phyloP scores from a whole-genome alignment of 2,888 invertebrate species.

The Stenodema calcarata region DNA sequence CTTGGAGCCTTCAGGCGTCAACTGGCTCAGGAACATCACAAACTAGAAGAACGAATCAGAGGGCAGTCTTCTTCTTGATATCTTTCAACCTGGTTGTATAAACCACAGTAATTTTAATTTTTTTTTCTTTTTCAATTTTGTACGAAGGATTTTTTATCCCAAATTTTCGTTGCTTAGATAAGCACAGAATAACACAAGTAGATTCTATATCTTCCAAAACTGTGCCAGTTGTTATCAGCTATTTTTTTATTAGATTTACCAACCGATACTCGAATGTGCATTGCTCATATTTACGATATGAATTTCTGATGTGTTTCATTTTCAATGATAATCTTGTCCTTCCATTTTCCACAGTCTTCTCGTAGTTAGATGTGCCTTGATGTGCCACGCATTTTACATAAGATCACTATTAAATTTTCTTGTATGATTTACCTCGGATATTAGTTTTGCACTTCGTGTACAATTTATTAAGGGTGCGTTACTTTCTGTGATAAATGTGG shows the following conservation, averaged over 20 bases:
- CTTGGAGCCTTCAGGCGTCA: constrained; percentile 57
- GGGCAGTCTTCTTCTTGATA: constrained; percentile 34
- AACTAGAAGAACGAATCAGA: constrained; percentile 53
- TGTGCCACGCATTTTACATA: too few species aligned
- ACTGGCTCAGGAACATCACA: constrained; percentile 56
- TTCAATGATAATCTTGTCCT: not conserved
- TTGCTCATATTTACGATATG: not conserved
- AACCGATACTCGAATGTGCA: not conserved
- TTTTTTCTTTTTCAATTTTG: too few species aligned
- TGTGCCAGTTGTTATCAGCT: not conserved
- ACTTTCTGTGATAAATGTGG: not conserved
- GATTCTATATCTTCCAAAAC: not conserved
- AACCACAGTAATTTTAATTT: not conserved
- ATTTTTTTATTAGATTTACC: not conserved
- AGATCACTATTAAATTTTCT: too few species aligned
- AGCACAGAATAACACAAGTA: too few species aligned
- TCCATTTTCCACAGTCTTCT: not conserved
- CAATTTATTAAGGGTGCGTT: too few species aligned
- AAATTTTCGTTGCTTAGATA: too few species aligned
- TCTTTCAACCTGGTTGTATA: constrained; percentile 41
- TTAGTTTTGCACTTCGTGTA: too few species aligned
- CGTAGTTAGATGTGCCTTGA: too few species aligned
- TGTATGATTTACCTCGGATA: too few species aligned
- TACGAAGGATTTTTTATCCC: too few species aligned
- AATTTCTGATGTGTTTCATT: not conserved